Base-by-base conservation (phyloP, 2,113 vertebrate species). In the Elaphurus davidianus region DNA sequence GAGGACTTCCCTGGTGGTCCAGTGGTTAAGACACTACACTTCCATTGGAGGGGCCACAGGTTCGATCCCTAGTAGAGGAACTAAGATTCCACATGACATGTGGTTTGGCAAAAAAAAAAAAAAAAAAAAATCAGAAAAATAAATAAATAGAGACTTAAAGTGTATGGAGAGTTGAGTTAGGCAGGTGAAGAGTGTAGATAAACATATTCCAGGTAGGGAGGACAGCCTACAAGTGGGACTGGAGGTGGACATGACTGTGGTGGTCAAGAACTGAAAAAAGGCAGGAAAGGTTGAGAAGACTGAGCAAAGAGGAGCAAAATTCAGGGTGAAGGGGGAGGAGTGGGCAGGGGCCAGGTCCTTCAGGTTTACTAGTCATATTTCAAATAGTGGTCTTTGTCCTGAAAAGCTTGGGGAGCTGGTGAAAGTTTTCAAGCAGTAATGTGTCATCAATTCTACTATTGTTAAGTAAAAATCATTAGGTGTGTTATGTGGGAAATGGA, bases 271-370 rank as follows among this genome's bases (percentile, higher is more conserved):
- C 17, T 55, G 28, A 54, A 12, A 64, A 10, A 92, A 64, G 10
- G 33, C 30, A 33, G 12, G 15, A 27, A 21, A 2, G 0, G 3
- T 1, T 5, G 28, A 30, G 14, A 62, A 40, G 47, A 59, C 33
- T 79, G 30, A 82, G 2, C 9, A 13, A 92, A 84, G 13, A 6
- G 28, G 47, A 74, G 14, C 4, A 8, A 16, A 57, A 16, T n/a
- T 36, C 7, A 57, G 45, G 7, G 9, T 57, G 59, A 79, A 55
- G 33, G 3, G 7, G 40, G 25, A 12, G 10, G 4, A 3, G 36
- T 7, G 3, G 23, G 28, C 13, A n/a, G 21, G 0, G 6, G 9
- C 21, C 21, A 36, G 30, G 0, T 59, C 15, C 52, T 59, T 36
- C 15, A 36, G 62, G 15, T 40, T 11, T 59, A 23, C 4, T 4